Evolutionary conservation across 1,140 invertebrate genomes (phyloP).

Genomic region (Macrobrachium nipponense): DNA sequence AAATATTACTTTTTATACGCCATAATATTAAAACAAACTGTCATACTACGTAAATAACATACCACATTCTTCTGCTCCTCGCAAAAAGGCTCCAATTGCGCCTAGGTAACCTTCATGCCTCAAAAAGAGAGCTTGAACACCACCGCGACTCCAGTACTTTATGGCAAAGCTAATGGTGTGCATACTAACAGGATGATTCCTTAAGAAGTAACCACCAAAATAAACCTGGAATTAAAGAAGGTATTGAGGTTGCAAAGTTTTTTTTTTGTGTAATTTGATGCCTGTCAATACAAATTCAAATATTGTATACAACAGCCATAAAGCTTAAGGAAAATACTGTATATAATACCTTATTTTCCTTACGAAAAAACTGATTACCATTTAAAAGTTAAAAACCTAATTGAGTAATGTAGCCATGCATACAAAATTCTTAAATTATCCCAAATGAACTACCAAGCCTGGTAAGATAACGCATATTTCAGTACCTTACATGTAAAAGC

Average conservation of each 20-base stretch:
- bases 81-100: constrained; percentile 83
- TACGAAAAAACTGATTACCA: neutral
- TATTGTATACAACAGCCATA: neutral
- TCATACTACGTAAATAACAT: constrained; percentile 68
- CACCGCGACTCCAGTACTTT: constrained; percentile 82
- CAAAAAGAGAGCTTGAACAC: constrained; percentile 79
- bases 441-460: too few species aligned
- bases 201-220: constrained; percentile 83
- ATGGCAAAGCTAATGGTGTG: constrained; percentile 81
- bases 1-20: too few species aligned
- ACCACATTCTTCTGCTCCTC: constrained; percentile 75
- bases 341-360: neutral
- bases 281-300: neutral
- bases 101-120: constrained; percentile 84
- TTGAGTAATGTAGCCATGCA: neutral
- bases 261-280: neutral
- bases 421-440: neutral
- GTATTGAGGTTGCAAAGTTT: neutral
- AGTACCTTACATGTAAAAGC: too few species aligned
- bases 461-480: too few species aligned
- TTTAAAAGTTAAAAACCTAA: too few species aligned
- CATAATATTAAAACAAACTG: too few species aligned
- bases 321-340: neutral
- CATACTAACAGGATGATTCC: constrained; percentile 83
- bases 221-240: constrained; percentile 73